Conservation (phyloP, 1,140 invertebrate species). For the Carcinoscorpius rotundicauda region DNA sequence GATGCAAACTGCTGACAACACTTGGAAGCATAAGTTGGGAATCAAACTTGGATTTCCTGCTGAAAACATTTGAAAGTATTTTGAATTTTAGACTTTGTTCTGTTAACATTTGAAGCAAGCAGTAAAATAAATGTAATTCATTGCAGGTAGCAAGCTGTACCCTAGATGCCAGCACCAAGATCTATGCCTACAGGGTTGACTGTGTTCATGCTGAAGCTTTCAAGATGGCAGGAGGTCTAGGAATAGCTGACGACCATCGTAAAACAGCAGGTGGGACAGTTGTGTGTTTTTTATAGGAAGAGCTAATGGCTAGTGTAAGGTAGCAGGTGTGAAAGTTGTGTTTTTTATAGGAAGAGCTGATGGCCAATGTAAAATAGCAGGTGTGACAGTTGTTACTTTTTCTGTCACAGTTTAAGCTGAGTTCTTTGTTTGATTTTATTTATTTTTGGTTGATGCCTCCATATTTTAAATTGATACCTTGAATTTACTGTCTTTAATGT, state of each 20-base stretch:
- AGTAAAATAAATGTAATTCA: background rate
- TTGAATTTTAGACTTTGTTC: slow-evolving; percentile 1
- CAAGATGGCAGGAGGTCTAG: slow-evolving; percentile 54
- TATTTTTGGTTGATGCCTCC: too few relatives aligned
- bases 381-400: too few relatives aligned
- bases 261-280: background rate
- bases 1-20: too few relatives aligned
- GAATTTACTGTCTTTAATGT: too few relatives aligned
- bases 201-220: slow-evolving; percentile 58
- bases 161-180: slow-evolving; percentile 66
- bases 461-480: too few relatives aligned
- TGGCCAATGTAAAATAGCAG: too few relatives aligned
- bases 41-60: slow-evolving; percentile 1
- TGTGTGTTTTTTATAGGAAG: background rate
- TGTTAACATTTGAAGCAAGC: slow-evolving; percentile 3
- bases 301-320: background rate
- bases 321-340: too few relatives aligned
- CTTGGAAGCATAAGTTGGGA: too few relatives aligned
- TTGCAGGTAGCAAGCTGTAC: slow-evolving; percentile 57
- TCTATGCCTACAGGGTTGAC: slow-evolving; percentile 68
- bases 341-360: background rate
- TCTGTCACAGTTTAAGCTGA: too few relatives aligned
- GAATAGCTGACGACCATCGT: slow-evolving; percentile 30
- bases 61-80: slow-evolving; percentile 8
- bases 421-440: too few relatives aligned